Base-by-base conservation (phyloP, 1,140 invertebrate genomes). In the Drosophila ironensis region DNA sequence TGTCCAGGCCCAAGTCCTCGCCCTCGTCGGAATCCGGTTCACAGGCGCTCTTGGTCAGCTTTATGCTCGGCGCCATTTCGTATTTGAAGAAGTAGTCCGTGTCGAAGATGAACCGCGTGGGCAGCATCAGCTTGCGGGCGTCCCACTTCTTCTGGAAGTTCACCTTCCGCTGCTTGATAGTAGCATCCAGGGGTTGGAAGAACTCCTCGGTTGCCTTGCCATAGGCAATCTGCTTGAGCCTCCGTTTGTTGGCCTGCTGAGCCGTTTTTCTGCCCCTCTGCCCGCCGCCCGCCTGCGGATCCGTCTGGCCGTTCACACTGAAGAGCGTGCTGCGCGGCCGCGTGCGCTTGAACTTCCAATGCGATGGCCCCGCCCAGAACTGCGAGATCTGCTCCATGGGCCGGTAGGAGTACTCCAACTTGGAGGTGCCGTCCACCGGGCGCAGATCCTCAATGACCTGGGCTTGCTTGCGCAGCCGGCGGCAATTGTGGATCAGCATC, bases 121-220 rank as follows among this genome's bases (percentile, higher is more conserved):
- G 89, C n/a, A 90, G 37, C 20, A 78, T 63, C 2, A 90, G 38
- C 38, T 89, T 90, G 3, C 81, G 80, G 12, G 86, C 20, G 67
- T 90, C 89, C 89, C 89, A 90, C 46, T 82, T 81, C 50, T 90
- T 90, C 25, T 88, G 89, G 28, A 60, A 76, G 30, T 90, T 90
- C 0, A 67, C 75, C 46, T 82, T 86, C 1, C 86, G 77, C 44
- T 67, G 33, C 38, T 88, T 90, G 3, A 52, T 69, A 4, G 66
- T 78, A 2, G 66, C 35, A 16, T 88, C 84, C 1, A 86, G 38
- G 5, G 61, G 51, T 16, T 81, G 48, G 25, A 88, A 89, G 0
- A 72, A 51, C 27, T 61, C 68, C 20, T 82, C 78, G 3, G 72
- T 69, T 11, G 44, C 56, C n/a, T 72, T 41, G 0, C 69, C 72